Conservation (phyloP, 2,888 invertebrate genomes). For the Serrognathus titanus region DNA sequence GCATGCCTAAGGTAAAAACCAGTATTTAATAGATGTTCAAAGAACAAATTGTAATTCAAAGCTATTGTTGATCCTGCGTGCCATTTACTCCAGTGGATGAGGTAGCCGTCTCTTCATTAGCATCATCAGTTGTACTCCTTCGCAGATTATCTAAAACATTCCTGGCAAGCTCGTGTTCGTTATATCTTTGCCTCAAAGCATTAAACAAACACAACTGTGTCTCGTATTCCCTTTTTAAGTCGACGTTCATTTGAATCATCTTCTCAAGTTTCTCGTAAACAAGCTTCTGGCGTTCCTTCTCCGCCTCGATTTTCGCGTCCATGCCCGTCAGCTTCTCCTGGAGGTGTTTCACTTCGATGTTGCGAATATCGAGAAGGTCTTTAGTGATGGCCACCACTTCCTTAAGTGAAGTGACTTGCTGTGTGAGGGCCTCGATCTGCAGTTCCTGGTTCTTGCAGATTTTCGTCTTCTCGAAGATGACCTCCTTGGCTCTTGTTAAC, state of each 20-base stretch:
- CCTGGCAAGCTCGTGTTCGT: constrained; percentile 40
- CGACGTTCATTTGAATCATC: constrained; percentile 70
- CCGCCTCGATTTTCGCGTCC: constrained; percentile 66
- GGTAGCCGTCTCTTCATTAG: background rate
- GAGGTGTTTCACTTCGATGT: constrained; percentile 74
- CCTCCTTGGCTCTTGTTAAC: constrained; percentile 63
- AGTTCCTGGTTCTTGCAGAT: constrained; percentile 74
- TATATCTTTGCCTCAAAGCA: constrained; percentile 47
- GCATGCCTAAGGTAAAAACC: background rate
- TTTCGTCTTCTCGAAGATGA: constrained; percentile 74
- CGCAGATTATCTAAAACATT: constrained; percentile 7
- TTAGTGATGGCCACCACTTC: constrained; percentile 81
- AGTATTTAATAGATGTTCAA: background rate
- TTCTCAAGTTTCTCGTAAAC: constrained; percentile 69
- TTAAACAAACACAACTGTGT: constrained; percentile 71
- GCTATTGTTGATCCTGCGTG: too few species aligned
- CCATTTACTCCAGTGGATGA: constrained; percentile 2
- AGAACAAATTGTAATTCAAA: background rate
- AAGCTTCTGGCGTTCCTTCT: constrained; percentile 67
- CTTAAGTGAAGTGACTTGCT: constrained; percentile 72
- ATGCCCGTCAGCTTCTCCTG: constrained; percentile 63
- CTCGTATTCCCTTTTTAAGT: constrained; percentile 74
- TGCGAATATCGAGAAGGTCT: constrained; percentile 73
- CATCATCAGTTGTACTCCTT: background rate
- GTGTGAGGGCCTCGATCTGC: constrained; percentile 68